Percentiles rank a stretch among this genome's conserved stretches.
Conservation (phyloP, 1,140 invertebrate species). For the Acyrthosiphon pisum region DNA sequence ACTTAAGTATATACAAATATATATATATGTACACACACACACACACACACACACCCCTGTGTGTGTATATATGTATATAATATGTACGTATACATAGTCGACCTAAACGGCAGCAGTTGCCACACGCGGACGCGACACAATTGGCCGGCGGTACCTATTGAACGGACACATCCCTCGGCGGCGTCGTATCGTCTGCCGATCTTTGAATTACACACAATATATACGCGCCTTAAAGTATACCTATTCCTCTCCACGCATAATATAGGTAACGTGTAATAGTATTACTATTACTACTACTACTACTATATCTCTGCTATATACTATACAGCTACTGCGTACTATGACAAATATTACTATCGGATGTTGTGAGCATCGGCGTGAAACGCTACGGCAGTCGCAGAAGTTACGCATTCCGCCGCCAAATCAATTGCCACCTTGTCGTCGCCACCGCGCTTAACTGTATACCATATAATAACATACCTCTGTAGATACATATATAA, state of each 20-base stretch:
- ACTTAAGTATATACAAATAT: neutral
- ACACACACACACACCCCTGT: no score
- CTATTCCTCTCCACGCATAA: neutral
- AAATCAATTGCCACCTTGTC: constrained; percentile 26
- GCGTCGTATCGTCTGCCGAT: constrained; percentile 37
- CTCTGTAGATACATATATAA: no score
- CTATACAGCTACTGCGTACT: neutral
- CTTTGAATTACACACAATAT: constrained; percentile 20
- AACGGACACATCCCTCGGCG: constrained; percentile 3
- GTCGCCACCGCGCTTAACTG: neutral
- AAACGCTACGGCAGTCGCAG: neutral
- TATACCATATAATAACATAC: neutral
- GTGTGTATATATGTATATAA: neutral
- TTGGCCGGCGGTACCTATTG: constrained; percentile 40
- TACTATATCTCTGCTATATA: neutral
- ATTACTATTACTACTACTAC: neutral
- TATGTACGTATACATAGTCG: neutral
- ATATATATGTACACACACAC: neutral
- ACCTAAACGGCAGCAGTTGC: neutral
- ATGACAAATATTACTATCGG: neutral
- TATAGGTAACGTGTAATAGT: neutral
- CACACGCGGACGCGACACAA: constrained; percentile 10
- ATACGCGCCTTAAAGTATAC: neutral
- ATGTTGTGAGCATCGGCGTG: neutral
- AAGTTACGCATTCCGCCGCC: neutral